These are phyloP conservation scores for Monoplex corrugatus DNA, from an alignment of 2,888 invertebrate species.

Conservation along the genomic window DNA sequence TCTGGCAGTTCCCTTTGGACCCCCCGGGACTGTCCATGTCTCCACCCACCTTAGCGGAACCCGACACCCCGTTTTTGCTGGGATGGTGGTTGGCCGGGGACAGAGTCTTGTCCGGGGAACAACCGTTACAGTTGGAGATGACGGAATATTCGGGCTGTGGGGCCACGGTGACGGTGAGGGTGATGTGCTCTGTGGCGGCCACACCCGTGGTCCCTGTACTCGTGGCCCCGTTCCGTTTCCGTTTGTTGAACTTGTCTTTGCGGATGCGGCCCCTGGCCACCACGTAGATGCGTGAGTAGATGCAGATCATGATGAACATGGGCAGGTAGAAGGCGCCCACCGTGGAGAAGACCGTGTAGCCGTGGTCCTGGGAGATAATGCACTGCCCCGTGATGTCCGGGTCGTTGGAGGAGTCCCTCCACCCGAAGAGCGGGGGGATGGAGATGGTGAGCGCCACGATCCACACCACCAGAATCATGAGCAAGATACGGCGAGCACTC, in stretches of 20 bases:
- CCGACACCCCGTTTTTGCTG: conserved; percentile 10
- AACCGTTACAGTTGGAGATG: conserved; percentile 44
- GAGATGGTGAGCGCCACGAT: conserved; percentile 94
- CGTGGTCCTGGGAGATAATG: conserved; percentile 93
- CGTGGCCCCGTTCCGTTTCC: not conserved
- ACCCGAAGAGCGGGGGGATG: conserved; percentile 93
- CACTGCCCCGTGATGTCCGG: conserved; percentile 85
- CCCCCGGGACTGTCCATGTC: conserved; percentile 40
- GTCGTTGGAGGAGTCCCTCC: conserved; percentile 71
- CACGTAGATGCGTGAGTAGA: conserved; percentile 98
- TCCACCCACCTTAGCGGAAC: not conserved
- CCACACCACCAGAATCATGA: conserved; percentile 97
- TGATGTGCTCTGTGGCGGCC: conserved; percentile 20
- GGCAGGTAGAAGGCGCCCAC: conserved; percentile 99
- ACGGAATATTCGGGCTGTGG: conserved; percentile 40
- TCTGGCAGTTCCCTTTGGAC: not conserved
- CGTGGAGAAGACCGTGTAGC: conserved; percentile 96
- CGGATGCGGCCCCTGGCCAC: conserved; percentile 93
- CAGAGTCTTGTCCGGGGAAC: not conserved
- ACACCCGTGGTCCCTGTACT: not conserved
- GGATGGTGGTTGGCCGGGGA: not conserved
- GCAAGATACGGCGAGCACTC: conserved; percentile 89
- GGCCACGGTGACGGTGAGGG: not conserved
- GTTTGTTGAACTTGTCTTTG: conserved; percentile 77
- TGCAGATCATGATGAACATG: conserved; percentile 93